phyloP scores from a whole-genome alignment of 2,888 invertebrate species.

The Athrips mouffetella region DNA sequence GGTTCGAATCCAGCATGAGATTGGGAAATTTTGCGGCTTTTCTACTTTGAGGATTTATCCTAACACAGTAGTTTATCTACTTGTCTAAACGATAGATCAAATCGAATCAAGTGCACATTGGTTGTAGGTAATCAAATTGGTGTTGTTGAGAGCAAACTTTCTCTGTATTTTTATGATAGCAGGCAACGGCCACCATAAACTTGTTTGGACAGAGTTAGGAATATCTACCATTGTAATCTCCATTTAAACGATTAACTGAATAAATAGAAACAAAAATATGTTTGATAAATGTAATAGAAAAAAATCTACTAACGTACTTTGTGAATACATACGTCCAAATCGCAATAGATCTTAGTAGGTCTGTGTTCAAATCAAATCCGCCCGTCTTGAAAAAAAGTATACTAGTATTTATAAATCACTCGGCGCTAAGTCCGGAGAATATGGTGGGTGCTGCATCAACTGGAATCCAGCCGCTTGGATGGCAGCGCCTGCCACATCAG shows the following conservation, averaged over 20 bases:
- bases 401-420: too few relatives aligned
- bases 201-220: constrained; percentile 4
- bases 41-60: too few relatives aligned
- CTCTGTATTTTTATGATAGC: constrained; percentile 5
- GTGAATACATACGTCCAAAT: neutral
- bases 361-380: constrained; percentile 18
- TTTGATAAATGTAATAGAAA: neutral
- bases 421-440: too few relatives aligned
- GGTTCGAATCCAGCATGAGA: too few relatives aligned
- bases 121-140: neutral
- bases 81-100: too few relatives aligned
- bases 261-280: neutral
- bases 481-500: too few relatives aligned
- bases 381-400: too few relatives aligned
- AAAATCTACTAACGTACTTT: neutral
- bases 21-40: too few relatives aligned
- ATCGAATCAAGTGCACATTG: too few relatives aligned
- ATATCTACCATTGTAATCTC: constrained; percentile 4
- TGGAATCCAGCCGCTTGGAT: too few relatives aligned
- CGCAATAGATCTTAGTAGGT: neutral
- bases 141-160: neutral
- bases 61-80: too few relatives aligned
- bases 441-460: too few relatives aligned
- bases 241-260: constrained; percentile 1
- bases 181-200: constrained; percentile 5